Conservation (phyloP, 2,797 vertebrate species). For the Monodelphis domestica region DNA sequence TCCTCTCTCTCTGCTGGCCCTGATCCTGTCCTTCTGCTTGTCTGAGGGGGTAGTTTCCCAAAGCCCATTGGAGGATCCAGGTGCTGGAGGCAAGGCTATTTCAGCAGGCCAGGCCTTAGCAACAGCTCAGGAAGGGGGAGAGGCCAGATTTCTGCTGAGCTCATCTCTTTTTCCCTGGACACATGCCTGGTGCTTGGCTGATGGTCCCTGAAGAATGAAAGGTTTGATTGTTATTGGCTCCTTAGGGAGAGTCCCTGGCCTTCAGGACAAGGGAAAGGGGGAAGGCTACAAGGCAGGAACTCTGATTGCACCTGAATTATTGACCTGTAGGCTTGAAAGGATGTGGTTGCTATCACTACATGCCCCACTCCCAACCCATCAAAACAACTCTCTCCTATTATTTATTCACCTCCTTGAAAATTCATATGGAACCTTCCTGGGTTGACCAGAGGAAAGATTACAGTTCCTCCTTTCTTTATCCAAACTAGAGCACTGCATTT, state of each 20-base stretch:
- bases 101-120: constrained; percentile 13
- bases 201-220: constrained; percentile 20
- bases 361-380: neutral
- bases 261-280: neutral
- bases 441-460: neutral
- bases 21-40: constrained; percentile 63
- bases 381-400: neutral
- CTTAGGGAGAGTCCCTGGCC: neutral
- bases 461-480: neutral
- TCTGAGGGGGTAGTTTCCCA: constrained; percentile 68
- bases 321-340: neutral
- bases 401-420: neutral
- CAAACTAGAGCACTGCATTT: neutral
- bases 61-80: constrained; percentile 53
- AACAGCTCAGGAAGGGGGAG: neutral
- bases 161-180: constrained; percentile 59
- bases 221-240: constrained; percentile 62
- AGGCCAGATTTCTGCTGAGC: constrained; percentile 67
- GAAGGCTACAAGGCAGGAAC: neutral
- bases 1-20: neutral
- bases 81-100: neutral
- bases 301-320: neutral
- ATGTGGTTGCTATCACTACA: neutral
- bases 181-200: rapidly evolving
- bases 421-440: neutral